Conservation (phyloP, 2,797 vertebrate species). For the Monodelphis domestica region DNA sequence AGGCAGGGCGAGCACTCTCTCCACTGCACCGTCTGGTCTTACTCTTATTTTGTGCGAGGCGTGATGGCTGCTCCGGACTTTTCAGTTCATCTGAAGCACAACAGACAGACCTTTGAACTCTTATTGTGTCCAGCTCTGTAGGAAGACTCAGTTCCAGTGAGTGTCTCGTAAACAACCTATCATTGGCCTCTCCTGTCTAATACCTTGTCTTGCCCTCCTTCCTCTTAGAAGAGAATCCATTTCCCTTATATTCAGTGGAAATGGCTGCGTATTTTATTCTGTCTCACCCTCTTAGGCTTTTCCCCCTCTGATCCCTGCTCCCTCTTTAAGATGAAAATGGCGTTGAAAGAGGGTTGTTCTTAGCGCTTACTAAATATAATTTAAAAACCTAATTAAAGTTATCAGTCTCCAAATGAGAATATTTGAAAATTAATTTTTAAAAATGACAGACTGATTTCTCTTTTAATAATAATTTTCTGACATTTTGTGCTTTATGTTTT, state of each 20-base stretch:
- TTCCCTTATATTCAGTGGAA: neutral
- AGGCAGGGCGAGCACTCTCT: neutral
- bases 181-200: neutral
- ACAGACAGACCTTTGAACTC: neutral
- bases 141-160: neutral
- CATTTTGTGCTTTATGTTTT: no score
- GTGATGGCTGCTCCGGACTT: neutral
- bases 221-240: neutral
- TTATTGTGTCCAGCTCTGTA: neutral
- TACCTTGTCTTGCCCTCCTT: neutral
- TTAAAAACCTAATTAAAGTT: neutral
- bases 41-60: neutral
- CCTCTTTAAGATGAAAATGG: neutral
- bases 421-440: no score
- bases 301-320: neutral
- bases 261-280: neutral
- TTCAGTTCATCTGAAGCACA: neutral
- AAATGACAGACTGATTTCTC: no score
- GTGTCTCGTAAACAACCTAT: neutral
- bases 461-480: no score
- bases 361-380: neutral
- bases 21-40: neutral
- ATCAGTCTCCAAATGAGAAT: neutral
- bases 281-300: neutral
- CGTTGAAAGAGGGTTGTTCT: neutral